Evolutionary conservation across 2,888 invertebrate genomes (phyloP), one percentile per base, ranked within the genome.

Genomic region (Calameuta pallipes): DNA sequence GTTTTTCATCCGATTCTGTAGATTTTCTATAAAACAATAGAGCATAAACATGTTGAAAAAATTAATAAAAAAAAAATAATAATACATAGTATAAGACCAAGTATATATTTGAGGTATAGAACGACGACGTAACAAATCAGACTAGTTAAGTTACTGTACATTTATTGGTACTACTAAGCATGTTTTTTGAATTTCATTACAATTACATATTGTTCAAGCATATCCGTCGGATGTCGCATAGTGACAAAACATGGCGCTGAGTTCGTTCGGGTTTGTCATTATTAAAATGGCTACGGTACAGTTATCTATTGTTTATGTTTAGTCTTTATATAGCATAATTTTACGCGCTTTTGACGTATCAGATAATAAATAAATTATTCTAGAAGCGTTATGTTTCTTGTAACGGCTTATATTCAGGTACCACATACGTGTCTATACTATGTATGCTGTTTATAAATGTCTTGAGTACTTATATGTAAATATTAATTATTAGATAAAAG

Each of bases 11-110:
- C 37, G 79, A 75, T 9, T 82, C 79, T 35, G 81, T 83, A 75
- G 84, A 80, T 82, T 87, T 89, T 82, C 88, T 78, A 73, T 13
- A 76, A 71, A 33, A 15, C 31, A 34, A 56, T 56, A 56, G 23
- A 56, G 23, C 56, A 56, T 9, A 56, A 23, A 56, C 23, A 56
- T 56, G 9, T 23, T 56, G 23, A 23, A 23, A 23, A 23, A 23
- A 56, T 23, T 23, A 23, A 23, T 56, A 56, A 6, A 1, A 41
- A 37, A 41, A 41, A 4, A 37, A 12, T 12, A 36, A 4, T 15
- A 37, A 37, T 56, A 56, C 23, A 23, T 9, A 23, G 56, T 9
- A 56, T 9, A 56, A 56, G 56, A 56, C 9, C 6, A 56, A 56
- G 23, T 23, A 9, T 56, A 15, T 23, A 23, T 56, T 56, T 9